phyloP scores from a whole-genome alignment of 1,140 invertebrate species.

The Phortica variegata region DNA sequence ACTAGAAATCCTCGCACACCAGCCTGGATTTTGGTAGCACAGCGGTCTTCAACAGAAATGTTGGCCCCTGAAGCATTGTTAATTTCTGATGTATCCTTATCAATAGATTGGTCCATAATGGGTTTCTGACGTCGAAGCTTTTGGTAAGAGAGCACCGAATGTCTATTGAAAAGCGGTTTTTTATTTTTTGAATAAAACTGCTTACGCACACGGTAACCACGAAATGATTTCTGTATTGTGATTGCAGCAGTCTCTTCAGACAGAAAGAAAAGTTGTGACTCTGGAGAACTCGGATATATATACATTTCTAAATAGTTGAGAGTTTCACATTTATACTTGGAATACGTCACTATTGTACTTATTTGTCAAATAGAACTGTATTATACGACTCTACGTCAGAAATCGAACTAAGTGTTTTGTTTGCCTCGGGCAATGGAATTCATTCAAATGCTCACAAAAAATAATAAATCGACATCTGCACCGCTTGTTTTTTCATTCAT shows the following conservation, averaged over 20 bases:
- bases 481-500: no score
- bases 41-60: conserved; percentile 61
- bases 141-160: neutral
- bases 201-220: conserved; percentile 71
- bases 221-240: conserved; percentile 73
- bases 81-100: conserved; percentile 26
- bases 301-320: conserved; percentile 43
- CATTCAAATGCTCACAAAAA: no score
- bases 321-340: no score
- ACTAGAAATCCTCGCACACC: conserved; percentile 72
- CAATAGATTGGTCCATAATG: conserved; percentile 9
- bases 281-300: conserved; percentile 53
- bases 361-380: no score
- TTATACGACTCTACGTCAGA: no score
- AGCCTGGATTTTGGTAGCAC: conserved; percentile 75
- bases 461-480: no score
- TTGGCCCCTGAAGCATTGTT: conserved; percentile 3
- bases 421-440: no score
- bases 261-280: conserved; percentile 37
- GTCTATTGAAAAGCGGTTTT: conserved; percentile 17
- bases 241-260: conserved; percentile 65
- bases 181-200: conserved; percentile 58
- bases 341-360: no score
- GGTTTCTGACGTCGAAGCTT: conserved; percentile 29
- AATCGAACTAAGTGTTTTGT: no score